Evolutionary conservation across 2,113 vertebrate species (phyloP).

Genomic region (Daubentonia madagascariensis): DNA sequence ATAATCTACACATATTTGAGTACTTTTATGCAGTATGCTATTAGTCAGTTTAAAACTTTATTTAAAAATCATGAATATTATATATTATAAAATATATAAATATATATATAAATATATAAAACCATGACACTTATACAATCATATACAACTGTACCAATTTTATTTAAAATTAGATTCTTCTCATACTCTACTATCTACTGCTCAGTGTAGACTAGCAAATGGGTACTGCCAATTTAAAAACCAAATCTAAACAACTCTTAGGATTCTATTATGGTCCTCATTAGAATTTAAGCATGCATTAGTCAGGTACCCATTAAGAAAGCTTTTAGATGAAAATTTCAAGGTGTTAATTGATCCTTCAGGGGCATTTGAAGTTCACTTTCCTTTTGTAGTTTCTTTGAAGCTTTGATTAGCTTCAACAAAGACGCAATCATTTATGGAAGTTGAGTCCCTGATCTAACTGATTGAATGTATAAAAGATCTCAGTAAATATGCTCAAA

Average conservation of each 20-base stretch:
- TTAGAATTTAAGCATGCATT: conserved; percentile 29
- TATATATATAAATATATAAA: background rate
- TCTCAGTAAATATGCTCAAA: background rate
- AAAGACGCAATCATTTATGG: background rate
- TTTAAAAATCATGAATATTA: background rate
- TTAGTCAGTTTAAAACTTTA: background rate
- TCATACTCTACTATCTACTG: background rate
- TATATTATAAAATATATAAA: background rate
- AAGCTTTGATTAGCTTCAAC: conserved; percentile 51
- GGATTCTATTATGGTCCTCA: conserved; percentile 16
- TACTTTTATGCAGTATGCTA: background rate
- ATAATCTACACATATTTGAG: background rate
- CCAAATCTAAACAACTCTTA: conserved; percentile 33
- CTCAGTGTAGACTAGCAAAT: background rate
- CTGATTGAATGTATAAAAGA: background rate
- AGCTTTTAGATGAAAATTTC: conserved; percentile 57
- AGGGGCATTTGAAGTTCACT: conserved; percentile 43
- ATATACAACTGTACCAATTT: background rate
- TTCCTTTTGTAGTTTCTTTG: conserved; percentile 55
- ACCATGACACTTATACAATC: background rate
- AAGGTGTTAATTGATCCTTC: conserved; percentile 65
- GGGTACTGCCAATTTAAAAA: background rate
- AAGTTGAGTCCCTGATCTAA: background rate
- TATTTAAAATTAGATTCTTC: background rate
- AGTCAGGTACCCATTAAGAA: conserved; percentile 61